These are phyloP conservation scores for Jaculus jaculus DNA, from an alignment of 2,113 vertebrate genomes.

Conservation along the genomic window DNA sequence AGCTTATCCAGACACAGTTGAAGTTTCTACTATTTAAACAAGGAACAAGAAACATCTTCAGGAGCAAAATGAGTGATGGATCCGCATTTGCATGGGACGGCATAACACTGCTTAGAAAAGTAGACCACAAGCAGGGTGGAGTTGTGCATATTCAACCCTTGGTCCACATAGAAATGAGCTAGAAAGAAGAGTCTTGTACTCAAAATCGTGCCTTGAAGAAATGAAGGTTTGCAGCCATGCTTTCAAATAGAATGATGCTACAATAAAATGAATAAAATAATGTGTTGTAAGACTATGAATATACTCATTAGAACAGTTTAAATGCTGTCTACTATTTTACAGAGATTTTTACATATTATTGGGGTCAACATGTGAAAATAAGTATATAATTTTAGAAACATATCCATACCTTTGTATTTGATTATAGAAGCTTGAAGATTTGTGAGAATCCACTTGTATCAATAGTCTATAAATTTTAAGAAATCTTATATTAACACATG, in stretches of 20 bases:
- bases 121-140: background rate
- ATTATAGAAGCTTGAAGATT: background rate
- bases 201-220: background rate
- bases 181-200: background rate
- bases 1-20: background rate
- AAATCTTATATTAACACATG: background rate
- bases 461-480: background rate
- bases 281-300: background rate
- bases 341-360: background rate
- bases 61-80: background rate
- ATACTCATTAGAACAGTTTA: background rate
- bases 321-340: background rate
- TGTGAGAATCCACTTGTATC: background rate
- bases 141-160: background rate
- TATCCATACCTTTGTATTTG: background rate
- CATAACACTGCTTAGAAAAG: background rate
- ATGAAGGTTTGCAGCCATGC: background rate
- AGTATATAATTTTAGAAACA: background rate
- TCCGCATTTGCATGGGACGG: background rate
- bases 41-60: background rate
- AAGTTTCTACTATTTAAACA: slow-evolving; percentile 26
- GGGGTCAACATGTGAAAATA: background rate
- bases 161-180: background rate
- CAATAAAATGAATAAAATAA: too few species aligned
- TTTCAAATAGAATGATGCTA: background rate